Base-by-base conservation (phyloP, 2,797 vertebrate species). In the Chelmon rostratus region DNA sequence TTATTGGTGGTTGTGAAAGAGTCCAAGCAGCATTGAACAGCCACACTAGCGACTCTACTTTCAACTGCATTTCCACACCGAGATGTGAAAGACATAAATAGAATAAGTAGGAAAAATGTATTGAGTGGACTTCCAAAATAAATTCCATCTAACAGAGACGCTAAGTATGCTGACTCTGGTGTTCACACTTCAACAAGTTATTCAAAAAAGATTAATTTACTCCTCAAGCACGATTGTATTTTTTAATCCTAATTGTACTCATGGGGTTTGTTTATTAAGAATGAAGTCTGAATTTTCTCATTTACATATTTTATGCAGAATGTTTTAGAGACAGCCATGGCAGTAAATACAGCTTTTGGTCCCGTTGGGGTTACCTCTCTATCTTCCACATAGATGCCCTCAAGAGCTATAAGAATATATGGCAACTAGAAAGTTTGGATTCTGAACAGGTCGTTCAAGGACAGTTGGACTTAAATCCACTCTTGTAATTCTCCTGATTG, bases 151-250 rank as follows among this genome's bases (percentile, higher is more conserved):
- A 25, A 50, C 11, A 25, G 38, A 46, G 61, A 33, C 21, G 25
- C 12, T 47, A 33, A 56, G 53, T 47, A 31, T 61, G 79, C 40
- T 57, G 40, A 62, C 37, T 54, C 16, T 58, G 42, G n/a, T n/a
- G 65, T 23, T 69, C 42, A 64, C 47, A 7, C 62, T 50, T 56
- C 50, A 19, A 46, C 10, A 10, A 57, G 25, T 50, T 33, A 23
- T 70, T 69, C 25, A 62, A 66, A 62, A 49, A 52, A 42, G 40
- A 52, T 37, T 37, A 50, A 80, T 57, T 23, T 62, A 38, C 19
- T 65, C 40, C 47, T 54, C 37, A 63, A 68, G 63, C 35, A 31
- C 28, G 4, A 31, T 62, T 69, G 21, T 76, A 35, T 28, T 42
- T 73, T 61, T 21, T 31, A 33, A 15, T 61, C 47, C 35, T 61